Evolutionary conservation across 1,140 invertebrate genomes (phyloP), one percentile per base, ranked within the genome.

Genomic region (Paraescarpia echinospica): DNA sequence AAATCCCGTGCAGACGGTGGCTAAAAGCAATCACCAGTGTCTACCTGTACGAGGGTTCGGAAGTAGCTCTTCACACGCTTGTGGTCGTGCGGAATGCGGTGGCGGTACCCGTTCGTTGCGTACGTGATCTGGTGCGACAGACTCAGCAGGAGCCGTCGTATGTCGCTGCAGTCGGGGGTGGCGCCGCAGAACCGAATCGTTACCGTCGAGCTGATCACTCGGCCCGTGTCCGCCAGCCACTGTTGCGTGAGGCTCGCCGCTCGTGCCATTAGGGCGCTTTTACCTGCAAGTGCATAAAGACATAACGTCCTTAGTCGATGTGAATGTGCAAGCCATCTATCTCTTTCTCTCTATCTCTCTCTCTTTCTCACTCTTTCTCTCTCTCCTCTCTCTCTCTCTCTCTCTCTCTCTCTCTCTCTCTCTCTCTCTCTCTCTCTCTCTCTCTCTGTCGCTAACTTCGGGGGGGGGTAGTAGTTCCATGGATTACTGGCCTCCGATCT

Each of bases 261-360:
- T 77, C 95, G 94, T 6, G 94, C 94, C 89, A 95, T 93, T 33
- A 95, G 89, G 18, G 95, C 93, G 14, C 95, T 95, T 90, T 96
- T 96, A 31, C 95, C 95, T 89, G 89, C 93, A 93, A 5, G 95
- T 95, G 91, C 92, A 88, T 6, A 95, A 98, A 96, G 91, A 99
- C 97, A 1, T 99, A 95, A 95, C 99, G 98, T 96, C 99, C 98
- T 97, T 99, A 98, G 59, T 34, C 59, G 59, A 31, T 27, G 59
- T 77, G 22, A 12, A 77, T 4, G 14, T 77, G 59, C 59, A 41
- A 41, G 41, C 41, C 41, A 12, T 12, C 41, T 4, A 41, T n/a
- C n/a, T n/a, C n/a, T n/a, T n/a, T n/a, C n/a, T n/a, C n/a, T n/a
- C n/a, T n/a, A n/a, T n/a, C n/a, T n/a, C n/a, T n/a, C n/a, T n/a